Evolutionary conservation across 2,888 invertebrate genomes (phyloP), one percentile per base, ranked within the genome.

Genomic region (Fragum whitleyi): DNA sequence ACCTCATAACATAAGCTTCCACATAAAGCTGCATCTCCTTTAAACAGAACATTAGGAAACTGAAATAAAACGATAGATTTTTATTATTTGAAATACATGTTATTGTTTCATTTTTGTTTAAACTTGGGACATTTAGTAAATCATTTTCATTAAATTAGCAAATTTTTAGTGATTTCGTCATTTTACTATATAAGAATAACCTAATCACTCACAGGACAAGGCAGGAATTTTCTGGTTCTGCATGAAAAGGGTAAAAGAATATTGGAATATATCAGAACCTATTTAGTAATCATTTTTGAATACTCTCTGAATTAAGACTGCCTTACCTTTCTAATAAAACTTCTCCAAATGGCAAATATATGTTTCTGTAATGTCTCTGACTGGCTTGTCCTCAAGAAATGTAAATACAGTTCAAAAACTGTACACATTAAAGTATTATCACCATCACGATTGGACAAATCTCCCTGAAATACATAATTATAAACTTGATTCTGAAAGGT

Each of bases 361-460:
- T 99, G 98, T 89, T 97, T 96, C 88, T 98, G 96, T 62, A 99
- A 95, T 2, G 96, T 96, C 94, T 99, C 98, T 62, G 98, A 98
- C 93, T 98, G 98, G 1, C 97, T 97, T 57, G 97, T 95, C 94
- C 97, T 97, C 72, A 98, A 95, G 88, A 98, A 96, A n/a, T 96
- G 96, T 72, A 98, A 94, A 93, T 98, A 97, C 51, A 98, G 96
- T 83, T 96, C 96, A 67, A 98, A 97, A 28, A 98, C 95, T 87
- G 97, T 96, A 51, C 96, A 96, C 94, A 98, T 96, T 28, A 97
- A 95, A 1, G 96, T 95, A 88, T 97, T 97, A 87, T 96, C 96
- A 0, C 96, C 96, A 65, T 96, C 95, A 28, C 95, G 94, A 32
- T 94, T 93, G 81, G 96, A 94, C 39, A 96, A 93, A 79, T 94